These are phyloP conservation scores for Agrenia bidenticulata DNA, from an alignment of 2,888 invertebrate species.

Conservation along the genomic window DNA sequence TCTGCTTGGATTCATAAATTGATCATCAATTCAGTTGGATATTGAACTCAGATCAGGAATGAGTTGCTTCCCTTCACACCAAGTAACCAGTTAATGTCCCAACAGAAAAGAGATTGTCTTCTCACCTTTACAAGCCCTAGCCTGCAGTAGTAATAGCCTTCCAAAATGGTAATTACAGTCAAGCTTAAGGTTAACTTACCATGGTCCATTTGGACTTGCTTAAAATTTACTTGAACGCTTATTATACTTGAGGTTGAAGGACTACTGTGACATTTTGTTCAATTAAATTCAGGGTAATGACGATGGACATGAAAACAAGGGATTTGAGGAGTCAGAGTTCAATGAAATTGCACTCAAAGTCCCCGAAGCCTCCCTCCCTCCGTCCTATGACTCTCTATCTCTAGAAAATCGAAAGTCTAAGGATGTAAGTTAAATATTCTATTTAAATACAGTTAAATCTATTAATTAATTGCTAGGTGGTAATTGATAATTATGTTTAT, in stretches of 20 bases:
- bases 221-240: too few relatives aligned
- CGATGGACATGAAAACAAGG: constrained; percentile 28
- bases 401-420: neutral
- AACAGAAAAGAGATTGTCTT: too few relatives aligned
- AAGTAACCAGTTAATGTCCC: too few relatives aligned
- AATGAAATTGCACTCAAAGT: neutral
- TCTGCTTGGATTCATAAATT: too few relatives aligned
- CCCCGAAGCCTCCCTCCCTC: neutral
- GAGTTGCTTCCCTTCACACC: too few relatives aligned
- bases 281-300: neutral
- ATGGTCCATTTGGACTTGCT: neutral
- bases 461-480: neutral
- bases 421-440: constrained; percentile 3
- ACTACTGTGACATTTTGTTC: too few relatives aligned
- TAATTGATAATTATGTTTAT: too few relatives aligned
- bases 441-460: neutral
- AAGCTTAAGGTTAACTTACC: neutral
- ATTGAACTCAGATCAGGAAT: too few relatives aligned
- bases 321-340: constrained; percentile 20
- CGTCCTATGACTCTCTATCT: neutral
- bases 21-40: too few relatives aligned
- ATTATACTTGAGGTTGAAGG: too few relatives aligned
- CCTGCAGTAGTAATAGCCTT: too few relatives aligned
- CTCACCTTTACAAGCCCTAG: too few relatives aligned
- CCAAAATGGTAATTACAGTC: neutral